Evolutionary conservation across 2,888 invertebrate species (phyloP).

Genomic region (Leptinotarsa haldemani): DNA sequence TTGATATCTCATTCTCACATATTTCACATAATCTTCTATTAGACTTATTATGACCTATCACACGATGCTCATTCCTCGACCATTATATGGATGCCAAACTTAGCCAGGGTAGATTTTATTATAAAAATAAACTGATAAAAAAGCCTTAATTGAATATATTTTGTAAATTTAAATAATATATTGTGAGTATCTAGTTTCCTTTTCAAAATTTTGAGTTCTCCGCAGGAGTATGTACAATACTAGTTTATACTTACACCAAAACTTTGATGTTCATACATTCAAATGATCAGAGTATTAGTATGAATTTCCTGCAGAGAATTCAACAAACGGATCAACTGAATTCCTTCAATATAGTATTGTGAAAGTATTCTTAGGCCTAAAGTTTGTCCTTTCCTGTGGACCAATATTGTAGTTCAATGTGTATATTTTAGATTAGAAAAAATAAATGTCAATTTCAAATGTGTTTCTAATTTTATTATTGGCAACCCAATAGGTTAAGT

Average conservation of each 20-base stretch:
- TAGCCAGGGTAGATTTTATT: background rate
- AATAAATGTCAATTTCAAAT: constrained; percentile 6
- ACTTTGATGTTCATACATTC: too few species aligned
- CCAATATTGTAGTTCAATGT: constrained; percentile 37
- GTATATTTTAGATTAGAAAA: background rate
- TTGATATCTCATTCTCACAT: background rate
- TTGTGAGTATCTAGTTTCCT: background rate
- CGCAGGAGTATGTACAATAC: background rate
- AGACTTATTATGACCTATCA: background rate
- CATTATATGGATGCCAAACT: background rate
- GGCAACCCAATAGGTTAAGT: background rate
- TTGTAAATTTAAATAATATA: background rate
- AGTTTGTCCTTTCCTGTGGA: constrained; percentile 46
- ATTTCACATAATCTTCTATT: background rate
- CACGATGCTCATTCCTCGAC: background rate
- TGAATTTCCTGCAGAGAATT: background rate
- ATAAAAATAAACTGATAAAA: background rate
- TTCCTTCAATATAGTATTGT: constrained; percentile 19
- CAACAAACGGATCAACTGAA: constrained; percentile 7
- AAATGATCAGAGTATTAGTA: too few species aligned
- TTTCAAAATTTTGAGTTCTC: background rate
- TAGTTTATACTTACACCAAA: too few species aligned
- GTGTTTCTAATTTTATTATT: constrained; percentile 1
- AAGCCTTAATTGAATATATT: background rate
- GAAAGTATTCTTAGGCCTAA: constrained; percentile 25